These are phyloP conservation scores for Ptyas mucosa DNA, from an alignment of 2,113 vertebrate genomes.

Conservation along the genomic window DNA sequence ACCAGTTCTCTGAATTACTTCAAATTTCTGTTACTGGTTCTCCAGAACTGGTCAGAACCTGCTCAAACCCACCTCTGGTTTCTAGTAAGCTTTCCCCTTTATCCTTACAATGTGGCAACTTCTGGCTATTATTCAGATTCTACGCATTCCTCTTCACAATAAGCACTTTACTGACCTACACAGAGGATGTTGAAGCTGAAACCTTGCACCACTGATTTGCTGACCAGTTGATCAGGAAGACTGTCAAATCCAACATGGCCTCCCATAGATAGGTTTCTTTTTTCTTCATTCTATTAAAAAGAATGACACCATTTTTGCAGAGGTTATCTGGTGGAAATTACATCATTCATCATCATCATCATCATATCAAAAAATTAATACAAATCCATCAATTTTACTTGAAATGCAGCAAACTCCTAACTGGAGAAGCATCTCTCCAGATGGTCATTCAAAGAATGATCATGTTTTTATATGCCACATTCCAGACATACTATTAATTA, in stretches of 20 bases:
- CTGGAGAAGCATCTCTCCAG: not conserved
- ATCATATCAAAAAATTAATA: not conserved
- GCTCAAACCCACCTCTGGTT: no score
- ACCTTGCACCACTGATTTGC: slow-evolving; percentile 95
- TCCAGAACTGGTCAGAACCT: no score
- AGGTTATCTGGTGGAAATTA: not conserved
- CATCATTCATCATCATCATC: not conserved
- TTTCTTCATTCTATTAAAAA: slow-evolving; percentile 82
- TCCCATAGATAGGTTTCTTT: slow-evolving; percentile 84
- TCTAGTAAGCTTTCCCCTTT: not conserved
- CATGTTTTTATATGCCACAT: slow-evolving; percentile 4
- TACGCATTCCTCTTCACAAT: not conserved
- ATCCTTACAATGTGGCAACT: not conserved
- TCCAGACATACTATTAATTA: not conserved
- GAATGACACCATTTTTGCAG: slow-evolving; percentile 24
- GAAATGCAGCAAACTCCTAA: not conserved
- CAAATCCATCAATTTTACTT: not conserved
- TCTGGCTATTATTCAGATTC: not conserved
- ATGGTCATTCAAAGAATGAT: not conserved
- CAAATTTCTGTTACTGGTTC: no score
- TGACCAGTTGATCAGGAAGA: slow-evolving; percentile 96
- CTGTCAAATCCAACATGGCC: slow-evolving; percentile 98
- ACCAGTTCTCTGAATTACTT: no score
- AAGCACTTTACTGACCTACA: slow-evolving; percentile 81
- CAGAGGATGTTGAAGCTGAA: slow-evolving; percentile 99